These are phyloP conservation scores for Cheirogaleus major DNA, from an alignment of 2,797 vertebrate species.

Conservation along the genomic window DNA sequence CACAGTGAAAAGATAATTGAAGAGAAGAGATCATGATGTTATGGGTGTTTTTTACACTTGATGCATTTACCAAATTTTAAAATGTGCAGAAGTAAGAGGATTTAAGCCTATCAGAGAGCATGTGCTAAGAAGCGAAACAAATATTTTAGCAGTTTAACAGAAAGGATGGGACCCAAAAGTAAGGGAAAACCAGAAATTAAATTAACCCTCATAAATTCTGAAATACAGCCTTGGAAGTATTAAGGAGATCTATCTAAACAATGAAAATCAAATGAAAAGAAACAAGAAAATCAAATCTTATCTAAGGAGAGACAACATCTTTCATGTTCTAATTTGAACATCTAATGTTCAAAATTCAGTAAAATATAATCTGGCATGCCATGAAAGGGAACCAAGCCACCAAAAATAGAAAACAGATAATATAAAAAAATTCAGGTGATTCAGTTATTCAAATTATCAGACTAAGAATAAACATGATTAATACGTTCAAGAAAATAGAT, in stretches of 20 bases:
- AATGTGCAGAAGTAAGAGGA: neutral
- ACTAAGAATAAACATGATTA: neutral
- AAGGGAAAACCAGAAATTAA: neutral
- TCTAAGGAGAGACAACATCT: neutral
- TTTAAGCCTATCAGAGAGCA: neutral
- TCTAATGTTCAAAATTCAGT: neutral
- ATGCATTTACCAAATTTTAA: neutral
- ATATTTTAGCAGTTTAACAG: neutral
- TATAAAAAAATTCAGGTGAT: neutral
- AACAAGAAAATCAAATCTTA: neutral
- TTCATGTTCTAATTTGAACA: neutral
- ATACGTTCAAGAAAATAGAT: neutral
- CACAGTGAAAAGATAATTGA: neutral
- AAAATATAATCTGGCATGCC: neutral
- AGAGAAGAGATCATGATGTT: neutral
- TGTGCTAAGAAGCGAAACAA: neutral
- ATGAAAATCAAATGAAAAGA: no score
- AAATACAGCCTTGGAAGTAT: neutral
- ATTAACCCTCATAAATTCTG: neutral
- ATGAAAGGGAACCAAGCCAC: neutral
- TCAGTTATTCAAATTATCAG: neutral
- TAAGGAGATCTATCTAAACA: neutral
- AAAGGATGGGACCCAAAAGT: neutral
- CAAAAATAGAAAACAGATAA: neutral
- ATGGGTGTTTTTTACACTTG: neutral